These are phyloP conservation scores for Xestia rhomboidea DNA, from an alignment of 2,888 invertebrate species.

Conservation along the genomic window DNA sequence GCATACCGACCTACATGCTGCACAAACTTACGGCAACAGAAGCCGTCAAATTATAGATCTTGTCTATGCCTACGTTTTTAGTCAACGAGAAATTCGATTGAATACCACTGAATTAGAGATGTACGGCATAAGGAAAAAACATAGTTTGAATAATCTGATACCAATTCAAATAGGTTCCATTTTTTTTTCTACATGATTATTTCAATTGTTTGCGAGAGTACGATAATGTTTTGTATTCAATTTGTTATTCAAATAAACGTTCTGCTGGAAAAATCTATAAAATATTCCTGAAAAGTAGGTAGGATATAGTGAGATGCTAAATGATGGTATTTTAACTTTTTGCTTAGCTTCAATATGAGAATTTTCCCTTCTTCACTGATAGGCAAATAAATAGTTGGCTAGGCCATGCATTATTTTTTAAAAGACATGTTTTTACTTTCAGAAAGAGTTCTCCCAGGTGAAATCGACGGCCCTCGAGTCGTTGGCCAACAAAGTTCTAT, in stretches of 20 bases:
- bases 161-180: background rate
- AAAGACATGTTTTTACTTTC: conserved; percentile 24
- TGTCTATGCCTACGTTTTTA: conserved; percentile 17
- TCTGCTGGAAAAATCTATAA: background rate
- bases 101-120: background rate
- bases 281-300: background rate
- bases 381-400: background rate
- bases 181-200: background rate
- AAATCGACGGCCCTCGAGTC: conserved; percentile 91
- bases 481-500: conserved; percentile 90
- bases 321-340: background rate
- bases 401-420: background rate
- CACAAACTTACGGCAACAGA: background rate
- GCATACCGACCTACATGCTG: conserved; percentile 6
- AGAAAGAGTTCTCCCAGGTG: conserved; percentile 90
- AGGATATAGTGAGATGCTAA: background rate
- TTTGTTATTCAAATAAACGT: background rate
- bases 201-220: background rate
- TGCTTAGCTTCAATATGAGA: background rate
- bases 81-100: background rate
- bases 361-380: background rate
- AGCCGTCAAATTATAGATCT: conserved; percentile 25
- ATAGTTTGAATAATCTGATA: background rate
- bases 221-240: background rate
- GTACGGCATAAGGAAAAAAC: background rate